Evolutionary conservation across 2,797 vertebrate genomes (phyloP).

Genomic region (Syngnathus rostellatus): DNA sequence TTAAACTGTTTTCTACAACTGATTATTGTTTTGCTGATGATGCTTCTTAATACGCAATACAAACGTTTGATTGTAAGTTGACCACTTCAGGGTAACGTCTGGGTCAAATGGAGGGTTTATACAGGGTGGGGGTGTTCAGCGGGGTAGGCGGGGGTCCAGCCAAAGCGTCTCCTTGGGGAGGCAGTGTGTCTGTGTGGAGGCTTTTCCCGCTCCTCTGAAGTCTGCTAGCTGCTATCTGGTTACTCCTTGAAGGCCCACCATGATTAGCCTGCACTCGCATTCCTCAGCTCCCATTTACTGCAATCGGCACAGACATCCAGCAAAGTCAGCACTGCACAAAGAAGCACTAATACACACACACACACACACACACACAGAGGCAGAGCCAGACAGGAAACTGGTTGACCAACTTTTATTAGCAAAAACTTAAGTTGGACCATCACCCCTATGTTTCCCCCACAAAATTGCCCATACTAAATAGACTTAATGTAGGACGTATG

Average conservation of each 20-base stretch:
- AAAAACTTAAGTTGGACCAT: slow-evolving; percentile 10
- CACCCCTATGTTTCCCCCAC: neutral
- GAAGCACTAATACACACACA: slow-evolving; percentile 14
- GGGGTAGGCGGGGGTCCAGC: slow-evolving; percentile 29
- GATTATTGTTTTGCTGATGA: neutral
- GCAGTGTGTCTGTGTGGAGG: slow-evolving; percentile 41
- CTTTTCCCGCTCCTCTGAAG: slow-evolving; percentile 60
- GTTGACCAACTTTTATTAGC: slow-evolving; percentile 15
- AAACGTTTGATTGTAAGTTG: neutral
- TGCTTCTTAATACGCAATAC: neutral
- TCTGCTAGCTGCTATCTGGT: slow-evolving; percentile 58
- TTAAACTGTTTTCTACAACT: too few relatives aligned
- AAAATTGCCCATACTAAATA: neutral
- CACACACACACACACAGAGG: slow-evolving; percentile 1
- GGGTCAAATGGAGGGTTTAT: slow-evolving; percentile 8
- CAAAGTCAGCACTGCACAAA: slow-evolving; percentile 45
- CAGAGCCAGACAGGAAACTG: neutral
- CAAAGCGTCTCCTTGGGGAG: slow-evolving; percentile 55
- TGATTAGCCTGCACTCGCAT: slow-evolving; percentile 63
- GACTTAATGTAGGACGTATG: neutral
- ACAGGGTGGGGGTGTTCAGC: neutral
- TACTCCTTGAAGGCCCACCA: slow-evolving; percentile 56
- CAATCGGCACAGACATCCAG: slow-evolving; percentile 63
- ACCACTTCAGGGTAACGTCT: slow-evolving; percentile 18
- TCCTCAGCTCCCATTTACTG: slow-evolving; percentile 63